phyloP scores from a whole-genome alignment of 2,888 invertebrate species.

The Agrenia bidenticulata region DNA sequence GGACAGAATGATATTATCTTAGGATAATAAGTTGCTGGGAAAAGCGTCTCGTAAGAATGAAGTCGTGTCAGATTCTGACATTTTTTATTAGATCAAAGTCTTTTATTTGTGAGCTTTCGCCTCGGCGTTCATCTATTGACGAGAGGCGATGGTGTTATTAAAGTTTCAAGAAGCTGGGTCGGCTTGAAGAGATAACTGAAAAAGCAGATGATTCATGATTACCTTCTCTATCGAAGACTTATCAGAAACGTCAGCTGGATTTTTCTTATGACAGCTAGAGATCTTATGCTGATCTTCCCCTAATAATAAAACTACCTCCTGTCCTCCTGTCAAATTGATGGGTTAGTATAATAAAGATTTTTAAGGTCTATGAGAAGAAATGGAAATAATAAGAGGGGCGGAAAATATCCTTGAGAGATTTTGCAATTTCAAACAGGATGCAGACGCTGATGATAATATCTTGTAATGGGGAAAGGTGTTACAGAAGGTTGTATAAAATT shows the following conservation, averaged over 20 bases:
- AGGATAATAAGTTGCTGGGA: too few relatives aligned
- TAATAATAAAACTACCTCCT: background rate
- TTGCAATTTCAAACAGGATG: too few relatives aligned
- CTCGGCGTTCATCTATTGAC: background rate
- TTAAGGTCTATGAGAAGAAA: background rate
- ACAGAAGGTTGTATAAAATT: background rate
- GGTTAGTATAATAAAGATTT: background rate
- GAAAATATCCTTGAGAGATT: too few relatives aligned
- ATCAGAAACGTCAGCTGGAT: constrained; percentile 9
- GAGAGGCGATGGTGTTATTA: constrained; percentile 1
- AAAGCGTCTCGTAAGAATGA: too few relatives aligned
- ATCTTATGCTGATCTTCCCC: background rate
- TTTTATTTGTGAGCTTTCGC: constrained; percentile 10
- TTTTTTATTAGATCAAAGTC: constrained; percentile 21
- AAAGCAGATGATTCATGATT: constrained; percentile 15
- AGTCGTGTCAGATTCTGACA: background rate
- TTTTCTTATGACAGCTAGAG: background rate
- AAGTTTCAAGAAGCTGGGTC: background rate
- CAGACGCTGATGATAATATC: background rate
- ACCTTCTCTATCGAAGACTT: constrained; percentile 2
- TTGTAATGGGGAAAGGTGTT: background rate
- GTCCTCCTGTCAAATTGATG: background rate
- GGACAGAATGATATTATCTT: too few relatives aligned
- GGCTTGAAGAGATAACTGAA: constrained; percentile 5
- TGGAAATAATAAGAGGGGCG: too few relatives aligned